Evolutionary conservation across 2,888 invertebrate genomes (phyloP), one percentile per base, ranked within the genome.

Genomic region (Leptinotarsa rubiginosa): DNA sequence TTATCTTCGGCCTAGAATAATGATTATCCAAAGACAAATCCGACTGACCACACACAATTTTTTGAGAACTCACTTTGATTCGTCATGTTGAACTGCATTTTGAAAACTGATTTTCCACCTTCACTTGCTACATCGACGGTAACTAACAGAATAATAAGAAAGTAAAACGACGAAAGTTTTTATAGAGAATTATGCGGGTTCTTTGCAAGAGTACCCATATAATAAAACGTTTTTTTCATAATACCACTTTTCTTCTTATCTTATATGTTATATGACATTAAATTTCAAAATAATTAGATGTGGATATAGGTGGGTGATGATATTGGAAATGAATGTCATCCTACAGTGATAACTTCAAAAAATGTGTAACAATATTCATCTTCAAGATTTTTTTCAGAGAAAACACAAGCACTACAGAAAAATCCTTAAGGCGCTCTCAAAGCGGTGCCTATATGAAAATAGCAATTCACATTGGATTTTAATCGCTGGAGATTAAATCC

Each of bases 141-240:
- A 65, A 71, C 65, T 69, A 68, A 70, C 71, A 75, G 70, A 77
- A 72, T 41, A 56, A 65, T 64, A 67, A 59, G 77, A 80, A 77
- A 77, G 77, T 72, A 65, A 31, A 59, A 56, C 54, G 50, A 68
- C 52, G 78, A 77, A 80, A 79, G 77, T 76, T 76, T 73, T 70
- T 70, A 71, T 76, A 74, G 15, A 78, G 47, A 69, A 47, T 66
- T 52, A 78, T 79, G 79, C 77, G 79, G 79, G 79, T 66, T 72
- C 65, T 79, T 73, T 77, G 77, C 75, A 77, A 79, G 54, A 73
- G 77, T 78, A 78, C 80, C 80, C 77, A 74, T 77, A 79, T 79
- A 71, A 70, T 74, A 50, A 62, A 73, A 65, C 56, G 5, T 66
- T 78, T 77, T 79, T 78, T 70, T 77, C 71, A 72, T 68, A 71